Evolutionary conservation across 2,113 vertebrate genomes (phyloP).

Genomic region (Phaethon lepturus): DNA sequence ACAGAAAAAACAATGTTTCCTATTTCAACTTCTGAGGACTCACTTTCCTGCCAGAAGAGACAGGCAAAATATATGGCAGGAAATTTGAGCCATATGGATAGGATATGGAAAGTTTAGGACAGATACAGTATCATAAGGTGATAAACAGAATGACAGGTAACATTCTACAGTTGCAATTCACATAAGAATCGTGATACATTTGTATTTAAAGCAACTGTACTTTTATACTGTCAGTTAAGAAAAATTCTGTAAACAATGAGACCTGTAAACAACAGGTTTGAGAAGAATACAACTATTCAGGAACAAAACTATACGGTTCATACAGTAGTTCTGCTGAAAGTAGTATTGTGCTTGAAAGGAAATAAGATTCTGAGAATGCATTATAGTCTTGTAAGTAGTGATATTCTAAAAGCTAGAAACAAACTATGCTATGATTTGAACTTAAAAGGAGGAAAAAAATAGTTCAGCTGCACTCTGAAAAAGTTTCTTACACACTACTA

Average conservation of each 20-base stretch:
- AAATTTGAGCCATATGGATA: too few species aligned
- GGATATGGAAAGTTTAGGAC: neutral
- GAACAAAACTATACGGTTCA: neutral
- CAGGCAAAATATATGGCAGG: neutral
- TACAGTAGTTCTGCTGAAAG: neutral
- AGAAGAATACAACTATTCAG: neutral
- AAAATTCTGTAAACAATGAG: neutral
- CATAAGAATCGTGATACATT: neutral
- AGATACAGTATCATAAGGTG: neutral
- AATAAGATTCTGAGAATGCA: neutral
- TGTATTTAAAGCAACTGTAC: neutral
- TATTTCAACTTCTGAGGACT: neutral
- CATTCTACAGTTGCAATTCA: neutral
- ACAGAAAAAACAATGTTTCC: neutral
- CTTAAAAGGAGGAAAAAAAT: neutral
- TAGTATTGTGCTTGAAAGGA: neutral
- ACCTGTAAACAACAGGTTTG: neutral
- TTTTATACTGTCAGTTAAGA: neutral
- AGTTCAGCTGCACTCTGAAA: neutral
- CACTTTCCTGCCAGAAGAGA: neutral
- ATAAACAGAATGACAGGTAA: neutral
- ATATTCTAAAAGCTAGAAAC: neutral
- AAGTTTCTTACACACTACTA: accelerated
- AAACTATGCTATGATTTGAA: neutral
- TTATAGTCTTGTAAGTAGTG: neutral